Evolutionary conservation across 2,888 invertebrate genomes (phyloP).

Genomic region (Micoletzkya japonica): DNA sequence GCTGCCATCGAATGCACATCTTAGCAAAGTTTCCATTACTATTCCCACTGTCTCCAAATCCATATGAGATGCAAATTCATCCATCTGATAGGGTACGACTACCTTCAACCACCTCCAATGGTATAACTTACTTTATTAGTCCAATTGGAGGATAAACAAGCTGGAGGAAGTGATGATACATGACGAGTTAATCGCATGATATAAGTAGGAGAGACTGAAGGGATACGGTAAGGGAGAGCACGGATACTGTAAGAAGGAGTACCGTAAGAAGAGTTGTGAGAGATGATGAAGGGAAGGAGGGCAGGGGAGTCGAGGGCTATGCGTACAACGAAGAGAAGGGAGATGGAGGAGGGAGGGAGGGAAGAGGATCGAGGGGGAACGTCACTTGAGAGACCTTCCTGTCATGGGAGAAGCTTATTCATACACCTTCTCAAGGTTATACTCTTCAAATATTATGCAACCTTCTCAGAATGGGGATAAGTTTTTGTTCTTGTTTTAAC

Average conservation of each 20-base stretch:
- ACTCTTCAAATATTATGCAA: too few relatives aligned
- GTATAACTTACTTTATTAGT: slow-evolving; percentile 4
- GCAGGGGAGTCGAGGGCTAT: slow-evolving; percentile 20
- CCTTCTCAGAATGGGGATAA: too few relatives aligned
- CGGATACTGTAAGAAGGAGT: too few relatives aligned
- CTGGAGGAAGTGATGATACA: slow-evolving; percentile 8
- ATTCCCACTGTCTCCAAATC: slow-evolving; percentile 5
- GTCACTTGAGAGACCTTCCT: slow-evolving; percentile 9
- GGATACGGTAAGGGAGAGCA: neutral
- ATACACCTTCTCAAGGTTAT: neutral
- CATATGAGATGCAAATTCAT: neutral
- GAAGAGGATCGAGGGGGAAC: slow-evolving; percentile 15
- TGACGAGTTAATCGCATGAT: slow-evolving; percentile 10
- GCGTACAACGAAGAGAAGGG: slow-evolving; percentile 17
- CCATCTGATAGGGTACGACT: neutral
- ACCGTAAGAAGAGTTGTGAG: slow-evolving; percentile 11
- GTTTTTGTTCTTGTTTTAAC: too few relatives aligned
- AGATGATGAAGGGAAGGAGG: neutral
- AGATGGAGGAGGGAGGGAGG: too few relatives aligned
- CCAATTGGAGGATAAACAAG: slow-evolving; percentile 5
- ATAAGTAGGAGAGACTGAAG: slow-evolving; percentile 15
- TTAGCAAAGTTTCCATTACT: slow-evolving; percentile 17
- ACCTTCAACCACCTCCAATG: neutral
- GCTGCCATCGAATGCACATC: slow-evolving; percentile 12
- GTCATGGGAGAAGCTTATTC: neutral